Base-by-base conservation (phyloP, 2,888 invertebrate genomes). In the Noctua janthina region DNA sequence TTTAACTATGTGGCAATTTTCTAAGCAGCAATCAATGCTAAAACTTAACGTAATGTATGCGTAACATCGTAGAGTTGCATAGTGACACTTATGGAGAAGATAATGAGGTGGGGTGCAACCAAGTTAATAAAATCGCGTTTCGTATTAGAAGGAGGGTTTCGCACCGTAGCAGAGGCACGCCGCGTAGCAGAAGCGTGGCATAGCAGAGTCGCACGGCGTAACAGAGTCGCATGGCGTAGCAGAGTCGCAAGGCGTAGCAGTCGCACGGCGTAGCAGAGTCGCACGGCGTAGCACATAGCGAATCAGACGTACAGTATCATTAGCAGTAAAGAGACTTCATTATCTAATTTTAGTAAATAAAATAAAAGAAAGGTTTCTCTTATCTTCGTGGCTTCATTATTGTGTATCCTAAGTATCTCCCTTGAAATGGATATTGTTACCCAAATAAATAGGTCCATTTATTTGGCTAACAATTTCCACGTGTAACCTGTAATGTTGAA, bases 401-500 rank as follows among this genome's bases (percentile, higher is more conserved):
- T 77, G 8, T 62, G 20, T 39, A 67, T 23, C 29, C 35, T 64
- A 51, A 70, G n/a, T 46, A 39, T 39, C 62, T 64, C 29, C 23
- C 35, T 49, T 23, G 20, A 43, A 68, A 78, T 62, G 0, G 23
- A 73, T 70, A 78, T 39, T 46, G 13, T 49, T 62, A 1, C 13
- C 20, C 23, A 59, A 70, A 59, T 72, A 74, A 70, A 78, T 54
- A 46, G 7, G 5, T 70, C 10, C 64, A 56, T 73, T 78, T 56
- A 78, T 66, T 35, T 67, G 10, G 4, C 23, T 35, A 51, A 78
- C 13, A 56, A 66, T 23, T 66, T 66, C 11, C 73, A 66, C 56
- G 78, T 74, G 66, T 51, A 69, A 67, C 56, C 54, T 49, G 7
- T 35, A 43, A 66, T 43, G 15, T 51, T 64, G 6, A 56, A 43